Evolutionary conservation across 2,797 vertebrate species (phyloP).

Genomic region (Spea hammondii): DNA sequence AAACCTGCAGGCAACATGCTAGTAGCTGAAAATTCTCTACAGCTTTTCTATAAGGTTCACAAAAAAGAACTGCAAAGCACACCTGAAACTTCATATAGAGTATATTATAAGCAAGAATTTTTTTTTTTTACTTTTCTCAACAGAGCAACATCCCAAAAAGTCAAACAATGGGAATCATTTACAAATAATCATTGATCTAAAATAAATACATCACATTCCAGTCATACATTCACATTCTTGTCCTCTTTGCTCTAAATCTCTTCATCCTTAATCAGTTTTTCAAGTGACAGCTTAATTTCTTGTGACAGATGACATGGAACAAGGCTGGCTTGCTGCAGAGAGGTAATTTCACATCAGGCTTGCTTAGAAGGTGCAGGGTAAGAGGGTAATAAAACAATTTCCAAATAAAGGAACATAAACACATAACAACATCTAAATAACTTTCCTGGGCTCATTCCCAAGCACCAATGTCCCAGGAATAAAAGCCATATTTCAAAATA

Average conservation of each 20-base stretch:
- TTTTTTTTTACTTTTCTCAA: no score
- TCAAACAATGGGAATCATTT: slow-evolving; percentile 3
- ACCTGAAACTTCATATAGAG: no score
- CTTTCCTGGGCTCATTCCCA: slow-evolving; percentile 18
- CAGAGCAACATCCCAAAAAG: neutral
- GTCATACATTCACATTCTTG: slow-evolving; percentile 20
- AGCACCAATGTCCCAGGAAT: neutral
- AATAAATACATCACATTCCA: slow-evolving; percentile 37
- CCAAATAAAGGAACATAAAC: slow-evolving; percentile 6
- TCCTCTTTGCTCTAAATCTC: slow-evolving; percentile 13
- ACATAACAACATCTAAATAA: slow-evolving; percentile 6
- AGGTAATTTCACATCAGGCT: slow-evolving; percentile 14
- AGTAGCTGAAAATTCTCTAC: no score
- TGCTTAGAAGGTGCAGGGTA: slow-evolving; percentile 16
- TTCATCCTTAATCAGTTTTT: slow-evolving; percentile 33
- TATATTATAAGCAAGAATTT: no score
- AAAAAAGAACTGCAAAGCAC: no score
- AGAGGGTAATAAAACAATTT: slow-evolving; percentile 40
- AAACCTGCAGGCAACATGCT: no score
- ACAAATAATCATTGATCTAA: slow-evolving; percentile 43
- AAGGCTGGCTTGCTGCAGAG: neutral
- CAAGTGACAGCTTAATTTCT: slow-evolving; percentile 49
- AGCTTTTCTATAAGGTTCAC: no score
- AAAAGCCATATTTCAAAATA: slow-evolving; percentile 19
- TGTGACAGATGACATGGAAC: slow-evolving; percentile 41